These are phyloP conservation scores for Conomelus anceps DNA, from an alignment of 2,888 invertebrate genomes.

Conservation along the genomic window DNA sequence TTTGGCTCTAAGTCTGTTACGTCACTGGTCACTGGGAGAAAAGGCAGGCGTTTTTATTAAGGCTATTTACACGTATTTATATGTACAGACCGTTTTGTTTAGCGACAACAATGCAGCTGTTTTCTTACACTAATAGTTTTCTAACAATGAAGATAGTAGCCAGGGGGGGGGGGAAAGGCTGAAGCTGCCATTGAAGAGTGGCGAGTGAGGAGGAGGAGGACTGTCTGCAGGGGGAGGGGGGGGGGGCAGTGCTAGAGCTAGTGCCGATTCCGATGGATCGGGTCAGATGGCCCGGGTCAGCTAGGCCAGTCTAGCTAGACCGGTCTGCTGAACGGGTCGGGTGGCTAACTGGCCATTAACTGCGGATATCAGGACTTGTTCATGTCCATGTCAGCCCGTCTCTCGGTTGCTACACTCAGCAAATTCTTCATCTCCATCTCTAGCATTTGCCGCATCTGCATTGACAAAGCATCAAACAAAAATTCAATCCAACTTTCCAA, in stretches of 20 bases:
- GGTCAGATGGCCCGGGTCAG: too few relatives aligned
- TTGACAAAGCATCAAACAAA: background rate
- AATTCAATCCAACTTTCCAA: too few relatives aligned
- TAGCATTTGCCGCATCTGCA: conserved; percentile 81
- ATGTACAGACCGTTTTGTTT: background rate
- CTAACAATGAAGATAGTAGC: too few relatives aligned
- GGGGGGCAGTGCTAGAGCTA: background rate
- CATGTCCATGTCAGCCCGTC: conserved; percentile 51
- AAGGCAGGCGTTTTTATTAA: background rate
- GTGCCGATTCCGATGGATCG: background rate
- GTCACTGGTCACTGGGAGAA: background rate
- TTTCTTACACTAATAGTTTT: background rate
- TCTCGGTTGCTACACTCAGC: conserved; percentile 75
- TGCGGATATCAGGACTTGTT: conserved; percentile 46
- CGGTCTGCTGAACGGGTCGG: background rate
- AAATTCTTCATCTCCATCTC: conserved; percentile 88
- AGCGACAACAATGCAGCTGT: background rate
- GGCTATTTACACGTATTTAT: background rate
- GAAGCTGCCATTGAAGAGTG: too few relatives aligned
- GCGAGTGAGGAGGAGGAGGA: too few relatives aligned
- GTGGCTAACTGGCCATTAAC: background rate
- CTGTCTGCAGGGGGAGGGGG: background rate
- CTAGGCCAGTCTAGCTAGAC: background rate
- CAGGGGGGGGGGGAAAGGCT: too few relatives aligned
- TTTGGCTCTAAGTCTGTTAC: background rate